Evolutionary conservation across 1,140 invertebrate genomes (phyloP).

Genomic region (Anastatus disparis): DNA sequence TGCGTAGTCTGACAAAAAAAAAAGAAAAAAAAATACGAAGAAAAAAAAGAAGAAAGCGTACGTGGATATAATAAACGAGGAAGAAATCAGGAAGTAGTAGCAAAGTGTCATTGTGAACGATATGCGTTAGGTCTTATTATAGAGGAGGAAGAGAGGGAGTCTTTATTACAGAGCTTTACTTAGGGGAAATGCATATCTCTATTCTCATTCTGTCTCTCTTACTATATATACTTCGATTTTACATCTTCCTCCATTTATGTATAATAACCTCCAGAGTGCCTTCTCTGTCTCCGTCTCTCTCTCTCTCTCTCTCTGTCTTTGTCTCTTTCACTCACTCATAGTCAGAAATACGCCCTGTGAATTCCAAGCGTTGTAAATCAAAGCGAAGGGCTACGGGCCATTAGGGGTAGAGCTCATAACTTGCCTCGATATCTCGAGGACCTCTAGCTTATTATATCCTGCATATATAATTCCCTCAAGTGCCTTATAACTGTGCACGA

Average conservation of each 20-base stretch:
- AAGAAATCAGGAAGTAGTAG: background rate
- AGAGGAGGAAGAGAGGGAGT: conserved; percentile 7
- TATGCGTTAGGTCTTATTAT: conserved; percentile 39
- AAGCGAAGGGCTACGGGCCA: conserved; percentile 59
- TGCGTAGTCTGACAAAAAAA: conserved; percentile 6
- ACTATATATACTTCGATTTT: conserved; percentile 23
- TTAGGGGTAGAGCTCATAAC: conserved; percentile 63
- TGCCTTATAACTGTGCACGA: no score
- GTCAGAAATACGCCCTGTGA: conserved; percentile 40
- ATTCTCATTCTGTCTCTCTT: background rate
- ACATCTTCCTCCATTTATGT: background rate
- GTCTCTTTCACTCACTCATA: background rate
- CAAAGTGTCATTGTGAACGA: conserved; percentile 48
- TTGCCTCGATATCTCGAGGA: conserved; percentile 67
- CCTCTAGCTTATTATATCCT: conserved; percentile 66
- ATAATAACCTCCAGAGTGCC: no score
- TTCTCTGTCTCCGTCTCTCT: conserved; percentile 36
- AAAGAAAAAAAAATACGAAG: background rate
- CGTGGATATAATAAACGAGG: background rate
- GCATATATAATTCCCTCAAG: conserved; percentile 65
- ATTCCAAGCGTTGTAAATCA: conserved; percentile 63
- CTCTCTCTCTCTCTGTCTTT: conserved; percentile 6
- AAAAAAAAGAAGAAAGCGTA: background rate
- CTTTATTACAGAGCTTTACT: conserved; percentile 47
- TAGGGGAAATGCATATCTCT: conserved; percentile 43